Evolutionary conservation across 2,113 vertebrate species (phyloP).

Genomic region (Lonchura striata): DNA sequence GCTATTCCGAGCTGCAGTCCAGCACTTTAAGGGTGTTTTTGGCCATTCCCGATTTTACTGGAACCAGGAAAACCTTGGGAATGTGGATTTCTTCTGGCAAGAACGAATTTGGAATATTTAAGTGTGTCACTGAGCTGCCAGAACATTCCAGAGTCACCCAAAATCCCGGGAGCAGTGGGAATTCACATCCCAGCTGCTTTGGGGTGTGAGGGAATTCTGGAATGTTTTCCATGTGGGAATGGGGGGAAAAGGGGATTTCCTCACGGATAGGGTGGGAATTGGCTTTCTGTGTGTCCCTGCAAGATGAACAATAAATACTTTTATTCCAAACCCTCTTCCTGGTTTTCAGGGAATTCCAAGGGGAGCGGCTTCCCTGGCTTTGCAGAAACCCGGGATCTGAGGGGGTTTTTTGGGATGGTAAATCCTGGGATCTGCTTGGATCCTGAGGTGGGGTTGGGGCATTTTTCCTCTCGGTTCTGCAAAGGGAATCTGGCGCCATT

Average conservation of each 20-base stretch:
- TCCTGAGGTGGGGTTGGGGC: accelerated
- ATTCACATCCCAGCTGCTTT: accelerated
- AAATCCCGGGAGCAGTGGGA: background rate
- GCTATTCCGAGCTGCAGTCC: constrained; percentile 64
- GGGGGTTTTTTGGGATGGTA: accelerated
- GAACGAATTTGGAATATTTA: background rate
- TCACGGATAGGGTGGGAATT: background rate
- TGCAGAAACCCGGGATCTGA: background rate
- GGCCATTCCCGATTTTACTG: constrained; percentile 3
- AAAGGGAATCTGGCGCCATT: accelerated
- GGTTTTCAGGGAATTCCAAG: background rate
- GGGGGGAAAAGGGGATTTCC: background rate
- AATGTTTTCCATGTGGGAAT: background rate
- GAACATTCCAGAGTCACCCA: background rate
- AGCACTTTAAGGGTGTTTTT: constrained; percentile 73
- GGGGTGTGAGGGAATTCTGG: background rate
- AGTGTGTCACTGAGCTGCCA: background rate
- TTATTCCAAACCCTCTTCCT: background rate
- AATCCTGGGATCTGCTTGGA: background rate
- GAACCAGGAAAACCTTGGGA: background rate
- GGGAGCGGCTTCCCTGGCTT: background rate
- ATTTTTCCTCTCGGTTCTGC: background rate
- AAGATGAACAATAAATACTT: constrained; percentile 18
- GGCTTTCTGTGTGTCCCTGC: background rate
- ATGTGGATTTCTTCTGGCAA: background rate